These are phyloP conservation scores for Pectinophora gossypiella DNA, from an alignment of 1,140 invertebrate genomes.

Conservation along the genomic window DNA sequence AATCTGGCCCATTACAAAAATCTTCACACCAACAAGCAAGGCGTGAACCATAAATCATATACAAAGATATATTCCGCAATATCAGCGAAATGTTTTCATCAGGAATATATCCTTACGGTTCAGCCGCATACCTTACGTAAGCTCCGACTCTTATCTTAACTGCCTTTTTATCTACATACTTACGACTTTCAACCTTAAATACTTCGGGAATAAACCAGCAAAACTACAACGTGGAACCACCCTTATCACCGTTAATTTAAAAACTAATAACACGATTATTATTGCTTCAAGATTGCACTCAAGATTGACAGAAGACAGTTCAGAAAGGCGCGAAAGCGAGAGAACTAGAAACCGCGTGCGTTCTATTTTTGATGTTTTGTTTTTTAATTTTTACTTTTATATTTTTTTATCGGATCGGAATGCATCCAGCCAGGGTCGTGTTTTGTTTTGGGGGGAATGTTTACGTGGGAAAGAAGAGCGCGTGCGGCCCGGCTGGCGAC, in stretches of 20 bases:
- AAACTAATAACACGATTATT: conserved; percentile 4
- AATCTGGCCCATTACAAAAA: too few relatives aligned
- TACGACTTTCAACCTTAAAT: not conserved
- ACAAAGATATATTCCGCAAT: too few relatives aligned
- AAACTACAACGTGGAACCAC: not conserved
- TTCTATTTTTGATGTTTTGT: conserved; percentile 2
- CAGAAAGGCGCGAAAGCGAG: conserved; percentile 3
- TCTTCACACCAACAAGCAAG: too few relatives aligned
- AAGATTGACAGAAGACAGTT: conserved; percentile 2
- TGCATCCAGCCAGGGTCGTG: conserved; percentile 58
- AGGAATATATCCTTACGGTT: not conserved
- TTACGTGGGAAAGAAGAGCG: conserved; percentile 40
- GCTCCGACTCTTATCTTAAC: conserved; percentile 3
- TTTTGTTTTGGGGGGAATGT: conserved; percentile 57
- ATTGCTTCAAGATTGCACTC: conserved; percentile 5
- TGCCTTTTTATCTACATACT: conserved; percentile 5
- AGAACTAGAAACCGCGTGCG: not conserved
- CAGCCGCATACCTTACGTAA: conserved; percentile 6
- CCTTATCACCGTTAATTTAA: not conserved
- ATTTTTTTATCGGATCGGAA: conserved; percentile 20
- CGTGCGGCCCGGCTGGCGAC: conserved; percentile 60
- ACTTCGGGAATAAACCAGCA: not conserved
- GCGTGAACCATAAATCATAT: too few relatives aligned
- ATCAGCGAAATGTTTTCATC: not conserved
- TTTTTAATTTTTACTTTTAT: conserved; percentile 29